Evolutionary conservation across 1,140 invertebrate genomes (phyloP).

Genomic region (Schlechtendalia chinensis): DNA sequence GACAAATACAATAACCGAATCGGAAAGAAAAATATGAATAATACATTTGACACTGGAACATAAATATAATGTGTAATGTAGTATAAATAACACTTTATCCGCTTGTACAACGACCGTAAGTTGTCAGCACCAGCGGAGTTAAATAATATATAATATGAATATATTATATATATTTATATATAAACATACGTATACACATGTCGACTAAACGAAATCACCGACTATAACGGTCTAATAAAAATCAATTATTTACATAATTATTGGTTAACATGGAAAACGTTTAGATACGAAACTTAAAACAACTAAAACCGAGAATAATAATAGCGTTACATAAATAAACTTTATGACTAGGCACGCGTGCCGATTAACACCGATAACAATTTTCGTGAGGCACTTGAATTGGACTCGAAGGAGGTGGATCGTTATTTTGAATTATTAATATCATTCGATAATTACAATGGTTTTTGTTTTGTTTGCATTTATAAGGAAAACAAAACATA

Average conservation of each 20-base stretch:
- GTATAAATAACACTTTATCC: no score
- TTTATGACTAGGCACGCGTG: neutral
- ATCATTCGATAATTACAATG: neutral
- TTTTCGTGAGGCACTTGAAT: conserved; percentile 41
- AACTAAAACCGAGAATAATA: neutral
- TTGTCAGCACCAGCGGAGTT: neutral
- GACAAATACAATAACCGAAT: no score
- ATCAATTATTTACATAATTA: conserved; percentile 32
- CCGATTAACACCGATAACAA: neutral
- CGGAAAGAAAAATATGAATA: neutral
- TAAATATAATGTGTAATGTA: neutral
- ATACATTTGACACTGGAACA: neutral
- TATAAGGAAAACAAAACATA: neutral
- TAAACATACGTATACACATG: no score
- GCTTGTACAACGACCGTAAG: neutral
- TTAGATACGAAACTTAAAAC: neutral
- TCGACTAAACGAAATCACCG: conserved; percentile 8
- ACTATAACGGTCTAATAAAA: conserved; percentile 26
- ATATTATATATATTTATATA: no score
- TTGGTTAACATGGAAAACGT: conserved; percentile 26
- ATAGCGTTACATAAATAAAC: neutral
- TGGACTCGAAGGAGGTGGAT: conserved; percentile 17
- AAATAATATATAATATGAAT: no score
- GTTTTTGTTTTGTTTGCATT: neutral
- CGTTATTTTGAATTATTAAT: neutral